Percentiles rank a stretch among this genome's conserved stretches.
These are phyloP conservation scores for Chelidonichthys spinosus DNA, from an alignment of 2,797 vertebrate genomes.

Conservation along the genomic window DNA sequence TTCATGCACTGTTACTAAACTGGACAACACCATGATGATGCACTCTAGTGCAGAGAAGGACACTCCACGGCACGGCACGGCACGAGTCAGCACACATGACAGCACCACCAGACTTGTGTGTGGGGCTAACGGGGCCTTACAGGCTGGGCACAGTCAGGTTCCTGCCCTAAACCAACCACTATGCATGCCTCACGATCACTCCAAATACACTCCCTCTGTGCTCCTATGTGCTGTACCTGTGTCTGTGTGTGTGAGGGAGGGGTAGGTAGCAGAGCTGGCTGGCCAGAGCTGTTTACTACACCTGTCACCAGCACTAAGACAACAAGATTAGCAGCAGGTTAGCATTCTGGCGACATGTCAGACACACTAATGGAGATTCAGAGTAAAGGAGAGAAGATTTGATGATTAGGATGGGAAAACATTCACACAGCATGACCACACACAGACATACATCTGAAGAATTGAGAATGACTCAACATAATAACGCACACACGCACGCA, in stretches of 20 bases:
- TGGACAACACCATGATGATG: conserved; percentile 69
- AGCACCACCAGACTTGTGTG: conserved; percentile 77
- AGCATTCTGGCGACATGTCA: conserved; percentile 71
- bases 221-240: conserved; percentile 79
- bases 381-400: conserved; percentile 52
- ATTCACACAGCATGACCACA: conserved; percentile 22
- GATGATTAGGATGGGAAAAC: conserved; percentile 49
- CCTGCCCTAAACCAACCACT: conserved; percentile 69
- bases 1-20: conserved; percentile 69
- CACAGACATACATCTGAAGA: conserved; percentile 14
- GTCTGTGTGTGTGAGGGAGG: conserved; percentile 77
- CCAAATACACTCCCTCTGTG: conserved; percentile 72
- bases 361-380: conserved; percentile 63
- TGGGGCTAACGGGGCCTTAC: conserved; percentile 71
- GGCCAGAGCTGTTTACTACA: conserved; percentile 83
- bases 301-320: conserved; percentile 86
- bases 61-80: conserved; percentile 76
- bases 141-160: conserved; percentile 63
- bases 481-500: conserved; percentile 12
- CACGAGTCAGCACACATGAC: conserved; percentile 79
- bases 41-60: conserved; percentile 74
- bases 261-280: conserved; percentile 72
- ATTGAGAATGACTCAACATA: conserved; percentile 50
- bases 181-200: conserved; percentile 78
- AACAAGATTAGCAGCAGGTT: conserved; percentile 84